Percentiles rank a stretch among this genome's conserved stretches.
Evolutionary conservation across 2,797 vertebrate species (phyloP).

Genomic region (Ctenopoma kingsleyae): DNA sequence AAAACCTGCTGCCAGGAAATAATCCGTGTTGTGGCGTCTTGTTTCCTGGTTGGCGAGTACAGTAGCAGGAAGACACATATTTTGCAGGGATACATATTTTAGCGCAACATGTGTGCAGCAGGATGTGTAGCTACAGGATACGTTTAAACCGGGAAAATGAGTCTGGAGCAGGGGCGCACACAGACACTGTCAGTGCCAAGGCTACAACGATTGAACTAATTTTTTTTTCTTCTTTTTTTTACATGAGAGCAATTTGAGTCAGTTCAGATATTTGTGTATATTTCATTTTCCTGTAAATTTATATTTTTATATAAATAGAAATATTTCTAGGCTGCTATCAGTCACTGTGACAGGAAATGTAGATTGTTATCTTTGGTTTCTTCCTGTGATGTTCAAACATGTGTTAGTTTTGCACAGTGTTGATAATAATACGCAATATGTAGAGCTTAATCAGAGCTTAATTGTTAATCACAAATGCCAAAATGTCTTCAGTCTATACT

Average conservation of each 20-base stretch:
- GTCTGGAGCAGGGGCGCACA: background rate
- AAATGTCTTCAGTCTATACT: too few relatives aligned
- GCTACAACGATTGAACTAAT: background rate
- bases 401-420: too few relatives aligned
- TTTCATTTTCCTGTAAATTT: too few relatives aligned
- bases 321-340: too few relatives aligned
- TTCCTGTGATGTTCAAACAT: too few relatives aligned
- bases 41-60: background rate
- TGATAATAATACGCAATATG: too few relatives aligned
- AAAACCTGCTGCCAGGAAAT: background rate
- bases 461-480: too few relatives aligned
- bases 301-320: too few relatives aligned
- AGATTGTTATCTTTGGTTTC: too few relatives aligned
- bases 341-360: too few relatives aligned
- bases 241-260: background rate
- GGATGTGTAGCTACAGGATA: background rate
- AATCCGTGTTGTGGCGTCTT: background rate
- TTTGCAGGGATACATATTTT: background rate
- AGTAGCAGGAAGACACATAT: background rate
- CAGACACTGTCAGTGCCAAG: background rate
- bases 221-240: too few relatives aligned
- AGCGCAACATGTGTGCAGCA: background rate
- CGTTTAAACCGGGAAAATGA: background rate
- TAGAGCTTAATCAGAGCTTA: too few relatives aligned
- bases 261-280: background rate